Conservation (phyloP, 1,140 invertebrate species). For the Drosophila miranda region DNA sequence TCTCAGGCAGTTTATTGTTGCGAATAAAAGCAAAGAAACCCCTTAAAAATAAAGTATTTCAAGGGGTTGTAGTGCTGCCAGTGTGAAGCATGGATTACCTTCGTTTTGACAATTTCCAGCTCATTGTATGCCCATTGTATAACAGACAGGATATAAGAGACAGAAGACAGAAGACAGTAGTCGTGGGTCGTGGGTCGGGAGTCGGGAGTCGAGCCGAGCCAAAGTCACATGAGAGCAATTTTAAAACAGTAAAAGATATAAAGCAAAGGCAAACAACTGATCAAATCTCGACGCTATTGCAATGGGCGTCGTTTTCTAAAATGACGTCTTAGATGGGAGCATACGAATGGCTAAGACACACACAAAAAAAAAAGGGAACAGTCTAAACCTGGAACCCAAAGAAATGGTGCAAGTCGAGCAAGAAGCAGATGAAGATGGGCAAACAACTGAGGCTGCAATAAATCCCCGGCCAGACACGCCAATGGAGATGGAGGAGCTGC, state of each 20-base stretch:
- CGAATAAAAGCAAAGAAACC: too few relatives aligned
- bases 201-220: conserved; percentile 34
- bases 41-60: neutral
- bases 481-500: conserved; percentile 34
- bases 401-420: conserved; percentile 15
- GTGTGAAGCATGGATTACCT: conserved; percentile 8
- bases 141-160: neutral
- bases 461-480: conserved; percentile 41
- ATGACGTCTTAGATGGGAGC: conserved; percentile 45
- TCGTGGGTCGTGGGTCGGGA: neutral
- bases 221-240: conserved; percentile 58
- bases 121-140: conserved; percentile 47
- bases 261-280: conserved; percentile 58
- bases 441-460: conserved; percentile 59
- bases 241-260: conserved; percentile 60
- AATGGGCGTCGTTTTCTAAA: conserved; percentile 50
- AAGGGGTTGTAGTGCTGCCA: too few relatives aligned
- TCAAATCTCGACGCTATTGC: conserved; percentile 56
- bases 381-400: conserved; percentile 9
- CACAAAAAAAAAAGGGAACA: conserved; percentile 35
- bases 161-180: neutral
- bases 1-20: too few relatives aligned
- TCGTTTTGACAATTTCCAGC: conserved; percentile 26
- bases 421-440: conserved; percentile 37
- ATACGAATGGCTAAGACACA: conserved; percentile 19